Evolutionary conservation across 1,140 invertebrate genomes (phyloP), one percentile per base, ranked within the genome.

Genomic region (Pseudoatta argentina): DNA sequence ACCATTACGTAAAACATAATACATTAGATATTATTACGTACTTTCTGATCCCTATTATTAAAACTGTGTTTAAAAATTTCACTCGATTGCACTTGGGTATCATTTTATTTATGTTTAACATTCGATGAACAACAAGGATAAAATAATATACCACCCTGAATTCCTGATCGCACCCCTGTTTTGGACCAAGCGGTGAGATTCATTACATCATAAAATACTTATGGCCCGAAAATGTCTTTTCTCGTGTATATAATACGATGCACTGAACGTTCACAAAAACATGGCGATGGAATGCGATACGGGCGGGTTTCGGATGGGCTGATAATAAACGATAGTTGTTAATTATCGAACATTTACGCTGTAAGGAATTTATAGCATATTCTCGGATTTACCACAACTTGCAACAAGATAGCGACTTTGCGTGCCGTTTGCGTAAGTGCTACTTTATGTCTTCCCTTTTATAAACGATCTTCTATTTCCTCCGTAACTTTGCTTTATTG

Each of bases 361-460:
- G 8, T 16, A n/a, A 44, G 1, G 75, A 87, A 90, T 90, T 90
- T 90, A 89, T 59, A 24, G 72, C 57, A 82, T 72, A 66, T 85
- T 77, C 30, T 27, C 34, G 57, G 75, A 72, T 87, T 67, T 63
- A 57, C 59, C 55, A 71, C 48, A 57, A 69, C 59, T 64, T 24
- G 77, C 76, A 89, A 89, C 78, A 83, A 89, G 77, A 89, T 89
- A 89, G 77, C 24, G 66, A 83, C 87, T 90, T 90, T 81, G 88
- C 85, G 85, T 90, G 86, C 30, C 63, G 69, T 12, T 34, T 16
- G 59, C 55, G 78, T 79, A 81, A 88, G 69, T 90, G 75, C 64
- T 69, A 86, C 57, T 90, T 90, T 87, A 87, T 81, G 76, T 71
- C 57, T 73, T 18, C 24, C 12, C 53, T 85, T 69, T 51, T 27